Base-by-base conservation (phyloP, 2,888 invertebrate species). In the Hyposoter dolosus region DNA sequence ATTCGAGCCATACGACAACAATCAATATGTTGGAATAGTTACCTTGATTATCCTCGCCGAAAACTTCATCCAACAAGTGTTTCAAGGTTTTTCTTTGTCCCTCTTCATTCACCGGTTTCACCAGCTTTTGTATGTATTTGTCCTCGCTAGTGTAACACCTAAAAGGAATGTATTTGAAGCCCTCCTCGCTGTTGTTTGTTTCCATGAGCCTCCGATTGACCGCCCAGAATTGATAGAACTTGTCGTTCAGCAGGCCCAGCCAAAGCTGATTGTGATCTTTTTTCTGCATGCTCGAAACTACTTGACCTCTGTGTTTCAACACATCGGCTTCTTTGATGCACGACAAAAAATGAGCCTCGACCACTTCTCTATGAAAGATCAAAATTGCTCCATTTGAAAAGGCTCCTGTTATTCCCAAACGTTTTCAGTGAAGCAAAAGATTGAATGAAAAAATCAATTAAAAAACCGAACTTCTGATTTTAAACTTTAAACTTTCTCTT, bases 201-300 rank as follows among this genome's bases (percentile, higher is more conserved):
- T 99, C 99, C 99, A 99, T 99, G 78, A 99, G 95, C 92, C 98
- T 97, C 90, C 98, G 96, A 94, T 99, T 99, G 15, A 99, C 97
- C 3, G 98, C 97, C 99, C 99, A 99, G 94, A 99, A 99, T 94
- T 99, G 99, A 94, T 99, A 99, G 95, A 99, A 99, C 94, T 98
- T 99, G 94, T 99, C 99, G 95, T 99, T 98, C 92, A 97, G 96
- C 87, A 99, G 95, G 43, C 99, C 99, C 71, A 97, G 95, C 99
- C 99, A 99, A 17, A 99, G 95, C 92, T 99, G 98, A 93, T 97
- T 98, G 93, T 99, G 99, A 91, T 99, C 99, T 93, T 98, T 98
- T 92, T 98, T 98, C 92, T 98, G 98, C 98, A 98, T 98, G 87
- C 96, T 96, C 43, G 97, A 97, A 90, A 98, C 97, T 23, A 98